Conservation (phyloP, 2,113 vertebrate genomes). For the Apistogramma diplotaenia region DNA sequence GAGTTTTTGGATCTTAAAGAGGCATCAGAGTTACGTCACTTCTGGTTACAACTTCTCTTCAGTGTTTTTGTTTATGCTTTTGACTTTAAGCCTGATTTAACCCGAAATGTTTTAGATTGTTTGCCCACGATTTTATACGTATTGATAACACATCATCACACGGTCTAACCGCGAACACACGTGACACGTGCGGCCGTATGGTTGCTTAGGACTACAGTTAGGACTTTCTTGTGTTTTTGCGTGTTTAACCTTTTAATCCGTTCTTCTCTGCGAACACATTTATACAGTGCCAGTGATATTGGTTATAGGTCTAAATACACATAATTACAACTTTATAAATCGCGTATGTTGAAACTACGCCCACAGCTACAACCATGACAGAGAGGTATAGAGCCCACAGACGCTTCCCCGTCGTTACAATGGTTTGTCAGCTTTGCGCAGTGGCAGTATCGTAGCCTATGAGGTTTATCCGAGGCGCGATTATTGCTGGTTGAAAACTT, state of each 20-base stretch:
- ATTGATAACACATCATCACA: not conserved
- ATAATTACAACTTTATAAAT: not conserved
- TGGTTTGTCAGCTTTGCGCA: slow-evolving; percentile 62
- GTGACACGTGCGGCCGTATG: not conserved
- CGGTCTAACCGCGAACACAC: not conserved
- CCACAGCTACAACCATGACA: not conserved
- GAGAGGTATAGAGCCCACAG: not conserved
- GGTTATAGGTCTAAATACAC: not conserved
- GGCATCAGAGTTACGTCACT: fast-evolving
- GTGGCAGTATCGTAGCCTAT: slow-evolving; percentile 72
- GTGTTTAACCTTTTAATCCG: too few relatives aligned
- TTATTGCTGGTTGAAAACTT: slow-evolving; percentile 73
- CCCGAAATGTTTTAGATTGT: fast-evolving
- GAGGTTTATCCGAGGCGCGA: slow-evolving; percentile 70
- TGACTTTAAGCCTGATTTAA: not conserved
- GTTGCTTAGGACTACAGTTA: not conserved
- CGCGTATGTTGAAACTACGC: not conserved
- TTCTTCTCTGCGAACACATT: fast-evolving
- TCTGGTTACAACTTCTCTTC: not conserved
- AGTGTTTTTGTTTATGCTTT: not conserved
- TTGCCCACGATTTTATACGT: not conserved
- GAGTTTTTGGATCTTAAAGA: fast-evolving
- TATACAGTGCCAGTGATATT: not conserved
- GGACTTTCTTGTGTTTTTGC: not conserved
- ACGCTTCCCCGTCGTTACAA: not conserved